phyloP scores from a whole-genome alignment of 2,797 vertebrate genomes.

The Morelia viridis region DNA sequence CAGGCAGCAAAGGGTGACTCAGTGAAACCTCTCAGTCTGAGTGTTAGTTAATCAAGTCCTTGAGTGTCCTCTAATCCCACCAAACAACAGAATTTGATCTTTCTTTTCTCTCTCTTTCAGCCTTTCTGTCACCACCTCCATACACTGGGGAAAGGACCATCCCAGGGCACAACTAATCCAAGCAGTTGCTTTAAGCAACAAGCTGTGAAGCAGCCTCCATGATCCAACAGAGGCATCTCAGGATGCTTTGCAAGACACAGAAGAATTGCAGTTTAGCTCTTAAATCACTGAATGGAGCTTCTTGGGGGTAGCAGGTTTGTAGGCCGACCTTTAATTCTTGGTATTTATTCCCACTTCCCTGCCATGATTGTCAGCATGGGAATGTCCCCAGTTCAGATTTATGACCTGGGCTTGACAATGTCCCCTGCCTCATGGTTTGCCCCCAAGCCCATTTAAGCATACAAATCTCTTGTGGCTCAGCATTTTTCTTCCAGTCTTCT shows the following conservation, averaged over 20 bases:
- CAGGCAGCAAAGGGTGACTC: not conserved
- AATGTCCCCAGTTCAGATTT: not conserved
- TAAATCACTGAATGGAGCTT: not conserved
- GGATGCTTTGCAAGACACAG: not conserved
- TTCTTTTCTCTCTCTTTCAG: not conserved
- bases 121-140: not conserved
- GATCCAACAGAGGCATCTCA: not conserved
- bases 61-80: conserved; percentile 31
- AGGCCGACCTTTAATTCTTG: not conserved
- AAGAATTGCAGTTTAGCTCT: not conserved
- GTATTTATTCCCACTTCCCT: not conserved
- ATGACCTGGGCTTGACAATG: not conserved
- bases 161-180: not conserved
- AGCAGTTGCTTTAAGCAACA: not conserved
- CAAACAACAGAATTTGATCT: not conserved
- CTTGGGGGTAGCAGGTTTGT: not conserved
- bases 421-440: not conserved
- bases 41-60: conserved; percentile 20
- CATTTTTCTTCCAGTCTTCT: not conserved
- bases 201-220: not conserved
- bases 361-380: not conserved
- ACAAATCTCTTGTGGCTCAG: not conserved
- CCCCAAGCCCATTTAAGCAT: not conserved
- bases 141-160: not conserved
- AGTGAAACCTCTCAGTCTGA: not conserved